Base-by-base conservation (phyloP, 1,140 invertebrate species). In the Hirudo medicinalis region DNA sequence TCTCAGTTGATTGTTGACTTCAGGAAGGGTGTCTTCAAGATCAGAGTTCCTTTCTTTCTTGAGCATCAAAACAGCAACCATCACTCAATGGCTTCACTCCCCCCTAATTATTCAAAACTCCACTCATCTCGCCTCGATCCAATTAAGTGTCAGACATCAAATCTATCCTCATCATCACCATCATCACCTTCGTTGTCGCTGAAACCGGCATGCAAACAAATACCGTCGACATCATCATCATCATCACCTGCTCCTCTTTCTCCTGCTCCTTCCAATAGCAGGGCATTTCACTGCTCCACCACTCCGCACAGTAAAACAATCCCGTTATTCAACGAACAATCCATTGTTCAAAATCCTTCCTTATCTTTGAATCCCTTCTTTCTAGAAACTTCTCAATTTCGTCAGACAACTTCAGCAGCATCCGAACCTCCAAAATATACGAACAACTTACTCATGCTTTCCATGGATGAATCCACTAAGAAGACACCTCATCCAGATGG, bases 11-110 rank as follows among this genome's bases (percentile, higher is more conserved):
- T 25, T 15, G 29, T 70, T 19, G 22, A 19, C 53, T 70, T 49
- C 69, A 49, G 32, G 22, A 25, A 36, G 32, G 25, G 43, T 11
- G 53, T 49, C 43, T 36, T 70, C 49, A 70, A 70, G 29, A 70
- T 70, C 15, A 36, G 53, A n/a, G 69, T 70, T n/a, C 69, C 69
- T 43, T 70, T 49, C 53, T 6, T 70, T 40, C n/a, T 54, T 19
- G 69, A 70, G 2, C 29, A 68, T 25, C 69, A 25, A 22, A 63
- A 63, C 29, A 11, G 29, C 22, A 63, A 22, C 15, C 57, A 13
- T 2, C 11, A 1, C 4, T 25, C 57, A 22, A 63, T 32, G 29
- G 11, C 19, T 63, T 63, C 57, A n/a, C 4, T 32, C 0, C 8
- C 57, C 15, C 57, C 2, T 13, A 63, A 63, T 6, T 25, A 4